Evolutionary conservation across 2,797 vertebrate species (phyloP).

Genomic region (Micrastur ruficollis): DNA sequence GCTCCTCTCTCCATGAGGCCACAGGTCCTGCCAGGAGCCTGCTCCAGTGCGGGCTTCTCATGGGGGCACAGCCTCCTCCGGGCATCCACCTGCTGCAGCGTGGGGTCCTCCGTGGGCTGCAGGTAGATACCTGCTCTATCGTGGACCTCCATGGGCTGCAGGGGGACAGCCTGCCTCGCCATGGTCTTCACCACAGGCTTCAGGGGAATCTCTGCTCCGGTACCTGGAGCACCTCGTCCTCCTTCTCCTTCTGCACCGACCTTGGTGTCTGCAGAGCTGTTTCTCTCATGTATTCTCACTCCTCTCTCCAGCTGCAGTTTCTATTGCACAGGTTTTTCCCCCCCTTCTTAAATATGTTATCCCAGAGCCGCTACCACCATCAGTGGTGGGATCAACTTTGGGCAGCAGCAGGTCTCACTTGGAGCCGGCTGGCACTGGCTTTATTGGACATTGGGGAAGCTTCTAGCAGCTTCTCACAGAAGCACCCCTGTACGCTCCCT

Average conservation of each 20-base stretch:
- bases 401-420: fast-evolving
- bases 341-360: neutral
- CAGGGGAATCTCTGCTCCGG: neutral
- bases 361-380: neutral
- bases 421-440: neutral
- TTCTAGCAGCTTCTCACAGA: neutral
- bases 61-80: neutral
- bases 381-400: neutral
- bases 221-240: neutral
- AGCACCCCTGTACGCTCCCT: neutral
- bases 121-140: neutral
- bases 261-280: neutral
- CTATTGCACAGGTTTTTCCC: neutral
- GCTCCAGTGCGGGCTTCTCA: neutral
- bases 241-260: neutral
- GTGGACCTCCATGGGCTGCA: neutral
- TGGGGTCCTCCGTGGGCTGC: neutral
- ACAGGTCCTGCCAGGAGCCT: neutral
- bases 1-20: neutral
- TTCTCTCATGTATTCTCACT: neutral
- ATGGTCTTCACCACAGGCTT: neutral
- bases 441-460: neutral
- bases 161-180: neutral
- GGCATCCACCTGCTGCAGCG: fast-evolving
- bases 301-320: neutral